Percentiles rank a stretch among this genome's conserved stretches.
These are phyloP conservation scores for Dromius quadrimaculatus DNA, from an alignment of 2,888 invertebrate genomes.

Conservation along the genomic window DNA sequence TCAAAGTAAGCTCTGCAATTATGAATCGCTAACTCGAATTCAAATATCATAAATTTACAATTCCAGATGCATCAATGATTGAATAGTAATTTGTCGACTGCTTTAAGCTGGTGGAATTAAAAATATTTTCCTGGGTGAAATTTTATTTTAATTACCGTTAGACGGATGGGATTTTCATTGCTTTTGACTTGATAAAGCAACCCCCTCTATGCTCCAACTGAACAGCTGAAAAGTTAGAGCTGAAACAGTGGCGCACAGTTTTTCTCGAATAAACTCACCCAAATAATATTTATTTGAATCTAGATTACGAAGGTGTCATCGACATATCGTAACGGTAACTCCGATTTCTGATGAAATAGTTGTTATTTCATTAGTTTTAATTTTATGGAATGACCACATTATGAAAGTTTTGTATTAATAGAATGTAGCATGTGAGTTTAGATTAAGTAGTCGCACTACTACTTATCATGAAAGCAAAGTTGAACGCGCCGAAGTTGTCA, in stretches of 20 bases:
- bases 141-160: constrained; percentile 49
- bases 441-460: not conserved
- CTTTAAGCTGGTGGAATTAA: constrained; percentile 41
- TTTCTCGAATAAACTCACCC: too few species aligned
- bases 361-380: too few species aligned
- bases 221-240: too few species aligned
- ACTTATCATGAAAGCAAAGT: constrained; percentile 4
- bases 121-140: constrained; percentile 40
- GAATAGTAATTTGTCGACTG: constrained; percentile 35
- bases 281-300: too few species aligned
- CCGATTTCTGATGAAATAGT: too few species aligned
- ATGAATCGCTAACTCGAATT: constrained; percentile 29
- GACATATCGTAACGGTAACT: too few species aligned
- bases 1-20: constrained; percentile 30
- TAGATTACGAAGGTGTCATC: too few species aligned
- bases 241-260: too few species aligned
- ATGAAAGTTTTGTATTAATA: too few species aligned
- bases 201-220: constrained; percentile 15
- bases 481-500: constrained; percentile 9
- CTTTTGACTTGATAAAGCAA: constrained; percentile 36
- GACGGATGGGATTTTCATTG: constrained; percentile 48
- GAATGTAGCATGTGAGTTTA: not conserved
- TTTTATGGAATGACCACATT: too few species aligned
- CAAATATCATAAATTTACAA: constrained; percentile 41
- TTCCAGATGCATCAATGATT: constrained; percentile 37